Evolutionary conservation across 2,113 vertebrate genomes (phyloP).

Genomic region (Channa maculata): DNA sequence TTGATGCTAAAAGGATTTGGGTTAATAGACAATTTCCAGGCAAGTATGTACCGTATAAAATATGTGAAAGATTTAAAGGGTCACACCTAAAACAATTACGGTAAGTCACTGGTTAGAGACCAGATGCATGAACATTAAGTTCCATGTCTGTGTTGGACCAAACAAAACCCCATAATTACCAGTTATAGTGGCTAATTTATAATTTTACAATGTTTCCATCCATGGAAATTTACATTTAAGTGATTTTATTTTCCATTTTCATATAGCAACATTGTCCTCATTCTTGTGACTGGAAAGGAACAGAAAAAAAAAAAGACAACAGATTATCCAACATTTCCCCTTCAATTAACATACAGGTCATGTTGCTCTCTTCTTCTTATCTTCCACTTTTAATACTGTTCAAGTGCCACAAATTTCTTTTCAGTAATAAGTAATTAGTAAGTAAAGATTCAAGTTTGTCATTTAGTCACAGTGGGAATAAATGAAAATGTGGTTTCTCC

Average conservation of each 20-base stretch:
- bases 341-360: no score
- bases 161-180: no score
- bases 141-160: no score
- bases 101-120: neutral
- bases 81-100: neutral
- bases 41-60: neutral
- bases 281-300: neutral
- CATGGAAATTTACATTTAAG: neutral
- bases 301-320: no score
- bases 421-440: no score
- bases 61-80: conserved; percentile 29
- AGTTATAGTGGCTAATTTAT: neutral
- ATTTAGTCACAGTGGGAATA: conserved; percentile 2
- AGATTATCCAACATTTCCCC: no score
- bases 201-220: neutral
- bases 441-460: neutral
- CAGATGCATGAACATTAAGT: no score
- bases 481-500: no score
- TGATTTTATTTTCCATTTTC: no score
- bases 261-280: neutral
- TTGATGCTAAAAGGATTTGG: neutral
- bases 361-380: no score
- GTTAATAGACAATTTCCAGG: neutral
- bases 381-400: neutral
- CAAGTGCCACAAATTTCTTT: neutral